phyloP scores from a whole-genome alignment of 2,888 invertebrate genomes.

The Netelia inedita region DNA sequence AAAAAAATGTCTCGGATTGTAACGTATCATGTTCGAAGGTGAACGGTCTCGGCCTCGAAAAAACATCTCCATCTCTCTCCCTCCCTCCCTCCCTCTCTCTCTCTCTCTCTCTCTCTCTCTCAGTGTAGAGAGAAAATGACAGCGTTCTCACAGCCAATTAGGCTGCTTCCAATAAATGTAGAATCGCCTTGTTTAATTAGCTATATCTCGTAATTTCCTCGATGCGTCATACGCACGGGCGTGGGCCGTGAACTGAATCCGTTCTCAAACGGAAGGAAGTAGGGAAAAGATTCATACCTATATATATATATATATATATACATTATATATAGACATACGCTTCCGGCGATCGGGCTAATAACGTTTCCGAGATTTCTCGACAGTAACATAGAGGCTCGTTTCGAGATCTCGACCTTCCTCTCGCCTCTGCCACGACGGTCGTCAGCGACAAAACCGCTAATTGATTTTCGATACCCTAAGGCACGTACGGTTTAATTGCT shows the following conservation, averaged over 20 bases:
- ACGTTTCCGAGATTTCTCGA: constrained; percentile 51
- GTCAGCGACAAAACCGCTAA: constrained; percentile 64
- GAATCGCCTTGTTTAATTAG: constrained; percentile 78
- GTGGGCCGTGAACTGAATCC: constrained; percentile 71
- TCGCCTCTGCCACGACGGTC: constrained; percentile 24
- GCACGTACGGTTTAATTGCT: constrained; percentile 62
- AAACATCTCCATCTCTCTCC: not conserved
- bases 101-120: too few species aligned
- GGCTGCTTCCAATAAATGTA: constrained; percentile 73
- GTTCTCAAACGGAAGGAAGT: constrained; percentile 61
- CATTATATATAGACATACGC: constrained; percentile 1
- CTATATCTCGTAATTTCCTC: constrained; percentile 56
- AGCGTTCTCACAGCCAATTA: constrained; percentile 79
- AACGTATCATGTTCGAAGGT: constrained; percentile 58
- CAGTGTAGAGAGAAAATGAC: constrained; percentile 45
- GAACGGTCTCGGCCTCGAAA: constrained; percentile 58
- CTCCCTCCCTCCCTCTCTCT: too few species aligned
- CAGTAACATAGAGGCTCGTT: constrained; percentile 11
- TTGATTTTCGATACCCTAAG: constrained; percentile 68
- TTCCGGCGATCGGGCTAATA: constrained; percentile 50
- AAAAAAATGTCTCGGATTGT: constrained; percentile 27
- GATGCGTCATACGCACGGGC: constrained; percentile 67
- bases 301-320: not conserved
- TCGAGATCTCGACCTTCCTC: constrained; percentile 58
- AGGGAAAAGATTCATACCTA: constrained; percentile 39